Evolutionary conservation across 2,113 vertebrate species (phyloP), one percentile per base, ranked within the genome.

Genomic region (Illadopsis cleaveri): DNA sequence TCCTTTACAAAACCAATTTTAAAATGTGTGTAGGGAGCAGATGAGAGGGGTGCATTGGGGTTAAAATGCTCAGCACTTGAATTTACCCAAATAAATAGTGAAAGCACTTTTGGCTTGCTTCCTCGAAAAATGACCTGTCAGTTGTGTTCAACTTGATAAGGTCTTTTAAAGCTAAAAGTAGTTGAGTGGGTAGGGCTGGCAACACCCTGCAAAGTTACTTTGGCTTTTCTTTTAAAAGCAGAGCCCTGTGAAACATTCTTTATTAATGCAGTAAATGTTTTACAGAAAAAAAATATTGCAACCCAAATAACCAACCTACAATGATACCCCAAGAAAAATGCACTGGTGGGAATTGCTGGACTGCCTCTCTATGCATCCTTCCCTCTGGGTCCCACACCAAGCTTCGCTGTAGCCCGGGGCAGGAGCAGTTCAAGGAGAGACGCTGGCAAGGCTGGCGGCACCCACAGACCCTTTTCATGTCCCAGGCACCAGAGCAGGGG

Each of bases 71-170:
- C 53, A 18, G 48, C 0, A 3, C 40, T 82, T 2, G 0, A 42
- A 66, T 82, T 94, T 82, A 64, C 50, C 68, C 85, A 86, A 13
- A 78, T 70, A 89, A 94, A 88, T 73, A 91, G 47, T 35, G 38
- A 91, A 93, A 89, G 96, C 30, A 66, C 89, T 91, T 91, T 93
- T 96, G 95, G 93, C 94, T 94, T 19, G 2, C 93, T 97, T 97
- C 96, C 91, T 93, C 6, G 3, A 97, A 97, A 93, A 90, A 77
- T n/a, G 91, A 96, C 93, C 96, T 96, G 93, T 86, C 83, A 94
- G 76, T 94, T 95, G 68, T 80, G 79, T 90, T 97, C 90, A 92
- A 78, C 82, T 73, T 56, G 94, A 73, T 92, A 80, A 86, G 50
- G 75, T 45, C 57, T 89, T 88, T 80, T 24, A 92, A 93, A 95